A percentile compares a stretch with the other conserved stretches of the same genome.
These are phyloP conservation scores for Henricia sp. DNA, from an alignment of 53 echinoderm and acorn worm species.

Conservation along the genomic window DNA sequence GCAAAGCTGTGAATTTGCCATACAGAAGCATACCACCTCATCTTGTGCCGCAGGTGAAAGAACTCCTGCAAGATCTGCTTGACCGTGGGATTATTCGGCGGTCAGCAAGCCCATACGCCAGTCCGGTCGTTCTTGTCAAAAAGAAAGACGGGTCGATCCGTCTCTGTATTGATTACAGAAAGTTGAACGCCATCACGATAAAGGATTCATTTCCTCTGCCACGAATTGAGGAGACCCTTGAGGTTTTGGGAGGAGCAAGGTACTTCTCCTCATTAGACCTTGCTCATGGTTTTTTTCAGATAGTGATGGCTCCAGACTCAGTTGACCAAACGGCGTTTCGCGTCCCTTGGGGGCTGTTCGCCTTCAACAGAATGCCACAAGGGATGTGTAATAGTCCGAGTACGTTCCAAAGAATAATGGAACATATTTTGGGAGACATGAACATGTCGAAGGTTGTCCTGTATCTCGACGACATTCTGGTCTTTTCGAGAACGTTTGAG, in stretches of 20 bases:
- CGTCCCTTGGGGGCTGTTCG: constrained; percentile 64
- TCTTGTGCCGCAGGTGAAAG: constrained; percentile 44
- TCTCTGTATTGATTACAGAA: constrained; percentile 64
- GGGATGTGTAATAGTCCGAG: constrained; percentile 60
- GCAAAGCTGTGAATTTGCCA: constrained; percentile 32
- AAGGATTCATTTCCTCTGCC: constrained; percentile 61
- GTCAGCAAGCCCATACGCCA: constrained; percentile 60
- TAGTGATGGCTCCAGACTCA: constrained; percentile 45
- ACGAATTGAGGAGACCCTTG: constrained; percentile 47
- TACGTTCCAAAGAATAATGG: constrained; percentile 39
- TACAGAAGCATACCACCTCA: constrained; percentile 45
- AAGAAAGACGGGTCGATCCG: constrained; percentile 54
- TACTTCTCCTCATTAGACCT: constrained; percentile 56
- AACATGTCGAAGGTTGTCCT: constrained; percentile 44
- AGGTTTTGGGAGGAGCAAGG: constrained; percentile 55
- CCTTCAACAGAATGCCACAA: constrained; percentile 49
- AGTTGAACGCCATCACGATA: constrained; percentile 28
- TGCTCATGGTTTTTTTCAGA: constrained; percentile 61
- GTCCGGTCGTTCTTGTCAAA: too few relatives aligned
- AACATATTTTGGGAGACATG: constrained; percentile 57
- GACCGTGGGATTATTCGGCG: constrained; percentile 43
- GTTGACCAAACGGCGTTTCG: constrained; percentile 60
- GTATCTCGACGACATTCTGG: constrained; percentile 61
- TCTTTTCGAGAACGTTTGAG: constrained; percentile 48
- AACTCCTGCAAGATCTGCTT: constrained; percentile 45